Base-by-base conservation (phyloP, 92 coral and sea anemone species). In the Isaurus tuberculatus region DNA sequence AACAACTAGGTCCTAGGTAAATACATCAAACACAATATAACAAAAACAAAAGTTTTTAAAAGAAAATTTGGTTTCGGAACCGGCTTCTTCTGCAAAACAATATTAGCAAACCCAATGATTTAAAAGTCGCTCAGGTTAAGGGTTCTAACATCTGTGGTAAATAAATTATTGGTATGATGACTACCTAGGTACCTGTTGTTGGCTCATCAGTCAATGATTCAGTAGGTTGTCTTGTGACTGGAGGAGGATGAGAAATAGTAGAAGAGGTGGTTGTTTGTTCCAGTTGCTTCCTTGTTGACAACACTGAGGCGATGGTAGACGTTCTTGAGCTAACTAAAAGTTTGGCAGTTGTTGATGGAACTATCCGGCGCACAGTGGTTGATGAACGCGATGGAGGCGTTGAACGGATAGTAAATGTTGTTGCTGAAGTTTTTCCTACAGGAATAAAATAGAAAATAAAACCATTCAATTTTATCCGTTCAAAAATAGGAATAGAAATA, bases 191-290 rank as follows among this genome's bases (percentile, higher is more conserved):
- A 60, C 66, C 66, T 60, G 14, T 6, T 22, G 32, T 60, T 25
- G 32, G 10, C 23, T 60, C 7, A 25, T 60, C 28, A 60, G 66
- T 60, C 7, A 15, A 23, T 15, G 66, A 26, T 20, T 23, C 66
- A 1, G 8, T 60, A 60, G 66, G 23, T 25, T 31, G 66, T 60
- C 66, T 71, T 42, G 58, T 71, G 22, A 16, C 33, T 40, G 77
- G 57, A 9, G 77, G 0, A 16, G 36, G n/a, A 25, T 20, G 7
- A 23, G 20, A n/a, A 22, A 33, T 11, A 71, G 8, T 42, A 46
- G 57, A 43, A 34, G 49, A 32, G 16, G 70, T 58, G 20, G 68
- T 77, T 20, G 82, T 17, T 34, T 58, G 69, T 77, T 22, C 2
- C 10, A 17, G 28, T n/a, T 4, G 49, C 51, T 37, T 58, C 13